These are phyloP conservation scores for Tethya wilhelma DNA, from an alignment of 37 sponge, comb jelly and placozoan genomes.

Conservation along the genomic window DNA sequence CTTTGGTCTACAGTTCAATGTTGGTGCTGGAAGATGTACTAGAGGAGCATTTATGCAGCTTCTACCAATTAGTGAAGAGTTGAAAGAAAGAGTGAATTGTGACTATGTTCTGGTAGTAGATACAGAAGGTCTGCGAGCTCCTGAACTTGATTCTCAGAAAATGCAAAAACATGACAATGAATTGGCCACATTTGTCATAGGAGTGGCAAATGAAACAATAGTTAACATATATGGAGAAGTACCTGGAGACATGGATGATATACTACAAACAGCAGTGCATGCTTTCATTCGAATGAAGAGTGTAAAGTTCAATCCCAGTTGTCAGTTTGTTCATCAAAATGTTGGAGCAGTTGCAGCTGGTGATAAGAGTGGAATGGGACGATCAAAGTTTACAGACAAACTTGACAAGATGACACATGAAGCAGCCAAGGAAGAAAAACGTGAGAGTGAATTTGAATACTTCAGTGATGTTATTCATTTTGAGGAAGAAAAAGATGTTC, in stretches of 20 bases:
- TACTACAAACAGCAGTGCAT: constrained; percentile 48
- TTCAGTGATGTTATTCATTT: too few relatives aligned
- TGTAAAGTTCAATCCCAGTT: constrained; percentile 11
- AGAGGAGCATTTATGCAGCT: too few relatives aligned
- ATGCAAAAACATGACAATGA: constrained; percentile 41
- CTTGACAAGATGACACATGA: constrained; percentile 15
- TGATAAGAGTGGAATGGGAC: constrained; percentile 5
- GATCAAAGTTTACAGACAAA: constrained; percentile 9
- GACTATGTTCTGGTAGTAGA: too few relatives aligned
- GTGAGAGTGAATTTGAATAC: not conserved
- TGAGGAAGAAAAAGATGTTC: too few relatives aligned
- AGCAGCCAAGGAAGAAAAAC: constrained; percentile 21
- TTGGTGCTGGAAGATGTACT: constrained; percentile 34
- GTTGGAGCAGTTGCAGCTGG: constrained; percentile 23
- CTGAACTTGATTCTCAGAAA: constrained; percentile 44
- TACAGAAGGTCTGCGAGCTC: constrained; percentile 28
- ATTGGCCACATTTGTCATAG: constrained; percentile 58
- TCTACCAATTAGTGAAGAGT: too few relatives aligned
- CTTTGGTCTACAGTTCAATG: too few relatives aligned
- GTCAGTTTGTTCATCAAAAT: constrained; percentile 60
- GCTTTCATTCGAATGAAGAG: constrained; percentile 51
- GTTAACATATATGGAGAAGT: constrained; percentile 47
- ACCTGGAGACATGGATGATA: too few relatives aligned
- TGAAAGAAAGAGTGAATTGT: too few relatives aligned
- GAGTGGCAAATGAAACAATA: constrained; percentile 36